These are phyloP conservation scores for Nanorana parkeri DNA, from an alignment of 2,113 vertebrate genomes.

Conservation along the genomic window DNA sequence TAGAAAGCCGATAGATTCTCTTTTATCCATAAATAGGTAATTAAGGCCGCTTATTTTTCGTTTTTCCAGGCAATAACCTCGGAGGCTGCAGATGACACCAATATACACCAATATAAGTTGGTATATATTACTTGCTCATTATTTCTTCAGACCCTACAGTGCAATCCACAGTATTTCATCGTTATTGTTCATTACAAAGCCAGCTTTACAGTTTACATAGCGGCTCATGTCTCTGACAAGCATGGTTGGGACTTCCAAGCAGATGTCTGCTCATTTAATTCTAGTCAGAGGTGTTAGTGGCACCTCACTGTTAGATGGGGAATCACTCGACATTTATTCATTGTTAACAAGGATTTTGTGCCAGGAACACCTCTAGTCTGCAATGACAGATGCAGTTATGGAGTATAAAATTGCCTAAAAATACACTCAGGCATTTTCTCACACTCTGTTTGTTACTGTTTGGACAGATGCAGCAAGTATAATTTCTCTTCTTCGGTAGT, in stretches of 20 bases:
- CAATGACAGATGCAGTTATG: constrained; percentile 49
- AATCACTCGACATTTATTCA: constrained; percentile 52
- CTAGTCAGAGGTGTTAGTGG: constrained; percentile 40
- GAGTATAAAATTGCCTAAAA: constrained; percentile 21
- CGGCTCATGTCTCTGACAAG: neutral
- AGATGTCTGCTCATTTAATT: constrained; percentile 43
- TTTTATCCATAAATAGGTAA: too few relatives aligned
- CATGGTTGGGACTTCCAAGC: neutral
- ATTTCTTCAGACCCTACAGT: too few relatives aligned
- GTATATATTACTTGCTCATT: too few relatives aligned
- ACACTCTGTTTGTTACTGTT: constrained; percentile 34
- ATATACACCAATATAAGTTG: too few relatives aligned
- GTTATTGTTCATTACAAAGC: neutral
- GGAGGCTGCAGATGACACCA: too few relatives aligned
- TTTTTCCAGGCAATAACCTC: too few relatives aligned
- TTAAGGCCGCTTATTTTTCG: too few relatives aligned
- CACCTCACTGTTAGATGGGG: constrained; percentile 34
- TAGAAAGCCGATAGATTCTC: too few relatives aligned
- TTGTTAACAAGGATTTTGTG: constrained; percentile 37
- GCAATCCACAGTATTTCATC: neutral
- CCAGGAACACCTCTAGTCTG: constrained; percentile 40
- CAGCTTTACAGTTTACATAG: neutral
- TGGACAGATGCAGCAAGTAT: constrained; percentile 12
- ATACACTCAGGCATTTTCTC: constrained; percentile 7
- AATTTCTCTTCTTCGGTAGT: neutral